These are phyloP conservation scores for Exaiptasia diaphana DNA, from an alignment of 64 coral and sea anemone genomes.

Conservation along the genomic window DNA sequence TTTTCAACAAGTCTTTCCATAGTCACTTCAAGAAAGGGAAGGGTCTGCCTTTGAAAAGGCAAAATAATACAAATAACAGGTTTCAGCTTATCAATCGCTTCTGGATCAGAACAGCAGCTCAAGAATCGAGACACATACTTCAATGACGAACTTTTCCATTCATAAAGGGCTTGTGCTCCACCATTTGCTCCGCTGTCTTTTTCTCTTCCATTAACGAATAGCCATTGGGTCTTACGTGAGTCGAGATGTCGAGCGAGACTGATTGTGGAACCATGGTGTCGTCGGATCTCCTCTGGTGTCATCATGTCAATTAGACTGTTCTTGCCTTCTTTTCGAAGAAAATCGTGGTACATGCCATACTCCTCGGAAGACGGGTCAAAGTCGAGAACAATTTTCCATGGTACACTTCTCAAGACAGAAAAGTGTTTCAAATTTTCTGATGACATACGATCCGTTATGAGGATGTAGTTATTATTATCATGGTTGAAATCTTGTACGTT, in stretches of 20 bases:
- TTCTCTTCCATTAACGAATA: constrained; percentile 75
- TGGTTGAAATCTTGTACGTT: constrained; percentile 59
- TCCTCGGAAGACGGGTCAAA: constrained; percentile 80
- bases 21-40: constrained; percentile 40
- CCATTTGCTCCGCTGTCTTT: constrained; percentile 37
- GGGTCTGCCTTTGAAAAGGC: constrained; percentile 10
- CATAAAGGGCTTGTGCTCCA: background rate
- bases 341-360: constrained; percentile 59
- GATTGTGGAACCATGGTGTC: background rate
- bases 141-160: constrained; percentile 58
- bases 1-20: constrained; percentile 51
- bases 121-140: constrained; percentile 66
- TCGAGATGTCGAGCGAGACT: constrained; percentile 49
- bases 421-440: constrained; percentile 6
- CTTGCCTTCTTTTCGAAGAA: constrained; percentile 41
- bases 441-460: constrained; percentile 57
- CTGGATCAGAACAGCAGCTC: constrained; percentile 67
- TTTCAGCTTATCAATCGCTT: constrained; percentile 71
- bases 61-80: constrained; percentile 61
- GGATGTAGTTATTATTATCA: constrained; percentile 59
- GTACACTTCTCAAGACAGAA: constrained; percentile 63
- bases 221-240: constrained; percentile 45
- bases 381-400: constrained; percentile 82
- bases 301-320: constrained; percentile 59
- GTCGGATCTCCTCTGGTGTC: constrained; percentile 51